Conservation (phyloP, 1,140 invertebrate species). For the Saccostrea cuccullata region DNA sequence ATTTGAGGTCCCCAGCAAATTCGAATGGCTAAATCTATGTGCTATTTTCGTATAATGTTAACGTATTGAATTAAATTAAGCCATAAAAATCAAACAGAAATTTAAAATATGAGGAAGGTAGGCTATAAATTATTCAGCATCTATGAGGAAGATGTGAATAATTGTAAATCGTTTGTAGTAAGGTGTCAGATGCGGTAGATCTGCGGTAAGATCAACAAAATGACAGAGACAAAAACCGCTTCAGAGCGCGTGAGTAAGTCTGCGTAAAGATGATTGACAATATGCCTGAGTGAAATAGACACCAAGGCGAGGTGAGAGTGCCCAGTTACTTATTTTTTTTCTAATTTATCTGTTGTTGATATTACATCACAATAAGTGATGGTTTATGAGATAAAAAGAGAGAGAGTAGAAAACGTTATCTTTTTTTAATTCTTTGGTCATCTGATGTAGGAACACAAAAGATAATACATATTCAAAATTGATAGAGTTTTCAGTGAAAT, state of each 20-base stretch:
- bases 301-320: not conserved
- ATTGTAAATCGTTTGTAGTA: not conserved
- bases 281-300: not conserved
- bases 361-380: too few relatives aligned
- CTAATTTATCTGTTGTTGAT: too few relatives aligned
- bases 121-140: not conserved
- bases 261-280: not conserved
- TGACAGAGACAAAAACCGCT: not conserved
- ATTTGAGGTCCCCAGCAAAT: too few relatives aligned
- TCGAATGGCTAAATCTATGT: too few relatives aligned
- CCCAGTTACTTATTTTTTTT: too few relatives aligned
- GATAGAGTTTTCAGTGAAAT: too few relatives aligned
- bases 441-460: too few relatives aligned
- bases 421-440: too few relatives aligned
- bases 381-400: too few relatives aligned
- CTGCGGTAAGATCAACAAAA: not conserved
- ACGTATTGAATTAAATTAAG: not conserved
- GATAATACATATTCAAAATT: too few relatives aligned
- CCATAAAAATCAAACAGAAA: not conserved
- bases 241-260: not conserved
- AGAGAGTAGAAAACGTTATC: too few relatives aligned
- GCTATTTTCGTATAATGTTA: not conserved
- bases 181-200: slow-evolving; percentile 13
- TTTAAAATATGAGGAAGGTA: not conserved
- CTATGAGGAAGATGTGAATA: not conserved